Evolutionary conservation across 2,888 invertebrate genomes (phyloP), one percentile per base, ranked within the genome.

Genomic region (Limnephilus marmoratus): DNA sequence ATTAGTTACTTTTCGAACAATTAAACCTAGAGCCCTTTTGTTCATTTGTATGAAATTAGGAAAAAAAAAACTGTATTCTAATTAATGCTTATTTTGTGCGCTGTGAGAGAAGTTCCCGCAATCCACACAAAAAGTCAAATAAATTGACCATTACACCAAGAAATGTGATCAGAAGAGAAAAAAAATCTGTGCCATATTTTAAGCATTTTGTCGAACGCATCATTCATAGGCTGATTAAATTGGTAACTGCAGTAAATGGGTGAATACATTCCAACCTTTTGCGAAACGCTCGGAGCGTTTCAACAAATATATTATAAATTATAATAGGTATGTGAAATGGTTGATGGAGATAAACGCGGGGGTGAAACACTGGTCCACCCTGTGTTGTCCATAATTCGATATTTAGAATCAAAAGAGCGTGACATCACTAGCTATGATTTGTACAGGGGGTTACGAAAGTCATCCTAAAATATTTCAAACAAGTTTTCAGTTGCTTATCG

Each of bases 391-490:
- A 92, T 93, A 93, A 93, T 93, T 93, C 86, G 91, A 93, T 93
- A 93, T 93, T 93, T 92, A 93, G 92, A 93, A 93, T 93, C 93
- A 93, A 93, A 93, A 93, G 91, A 93, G 90, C 93, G 93, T 93
- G 92, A 93, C 92, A 90, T 91, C 89, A 81, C 85, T 37, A 83
- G 34, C 34, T 31, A 31, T 34, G 34, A 83, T 83, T 83, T 34
- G 34, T 29, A 83, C 18, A 34, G 34, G 82, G 15, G 82, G 82
- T 34, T 83, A 31, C 24, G 24, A 68, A 68, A 68, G 11, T 68
- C 68, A 68, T n/a, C 9, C 7, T 68, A 68, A 68, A 9, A n/a
- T 68, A 18, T 53, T 18, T 18, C 4, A 53, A 7, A 15, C 18
- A 49, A 7, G 9, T n/a, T 24, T 24, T 7, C n/a, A 9, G 24